Base-by-base conservation (phyloP, 2,888 invertebrate species). In the Nycteola revayana region DNA sequence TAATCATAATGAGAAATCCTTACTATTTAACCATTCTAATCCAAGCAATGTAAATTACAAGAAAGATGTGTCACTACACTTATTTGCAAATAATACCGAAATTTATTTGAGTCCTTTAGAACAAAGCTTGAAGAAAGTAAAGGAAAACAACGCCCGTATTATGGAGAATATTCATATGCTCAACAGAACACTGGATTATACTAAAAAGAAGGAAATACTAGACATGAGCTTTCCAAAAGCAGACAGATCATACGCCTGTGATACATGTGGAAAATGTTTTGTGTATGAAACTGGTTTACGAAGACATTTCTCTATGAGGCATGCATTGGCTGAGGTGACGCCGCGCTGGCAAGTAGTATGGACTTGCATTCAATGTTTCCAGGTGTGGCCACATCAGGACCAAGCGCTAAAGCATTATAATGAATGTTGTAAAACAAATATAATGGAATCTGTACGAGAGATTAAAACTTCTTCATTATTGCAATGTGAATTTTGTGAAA, bases 401-500 rank as follows among this genome's bases (percentile, higher is more conserved):
- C 63, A 77, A 36, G 85, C 86, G 10, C 30, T 74, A n/a, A 66
- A 67, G 30, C 89, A 89, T 49, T 66, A 81, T 3, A 60, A 42
- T 25, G 62, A 72, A 49, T 87, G 87, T 55, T 76, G 77, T 37
- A 75, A 71, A 43, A 46, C 63, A 23, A 71, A 74, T 29, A 75
- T 63, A 36, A 45, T 49, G 2, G 75, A 83, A 25, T 63, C 60
- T 45, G 65, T 82, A 7, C 54, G 76, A 38, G 87, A 87, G 59
- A 88, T 87, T 42, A 87, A 87, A 66, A 82, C 86, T 8, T 88
- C 87, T 6, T 73, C 75, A 23, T 53, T 89, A 10, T 50, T 88
- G 36, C 85, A 87, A 65, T 89, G 89, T 49, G 88, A 89, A 54
- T 89, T 86, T 50, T 84, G 84, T 49, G 88, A 89, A 47, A 88